Evolutionary conservation across 2,113 vertebrate species (phyloP).

Genomic region (Furnarius figulus): DNA sequence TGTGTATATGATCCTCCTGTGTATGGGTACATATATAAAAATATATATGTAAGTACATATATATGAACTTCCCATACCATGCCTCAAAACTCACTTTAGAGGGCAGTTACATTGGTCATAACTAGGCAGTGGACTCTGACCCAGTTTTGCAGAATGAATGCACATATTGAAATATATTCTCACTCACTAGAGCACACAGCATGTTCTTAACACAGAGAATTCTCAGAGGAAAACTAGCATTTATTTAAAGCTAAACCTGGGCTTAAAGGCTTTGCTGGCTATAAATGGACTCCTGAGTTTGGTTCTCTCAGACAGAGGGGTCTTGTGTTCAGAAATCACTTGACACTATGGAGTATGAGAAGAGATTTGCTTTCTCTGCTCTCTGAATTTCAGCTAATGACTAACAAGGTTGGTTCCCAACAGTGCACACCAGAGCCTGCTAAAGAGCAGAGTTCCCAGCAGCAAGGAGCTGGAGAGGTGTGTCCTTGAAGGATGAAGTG

Average conservation of each 20-base stretch:
- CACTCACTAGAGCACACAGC: not conserved
- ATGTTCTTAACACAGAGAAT: not conserved
- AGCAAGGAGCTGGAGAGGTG: not conserved
- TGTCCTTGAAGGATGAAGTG: not conserved
- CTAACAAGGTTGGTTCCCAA: not conserved
- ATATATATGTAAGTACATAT: not conserved
- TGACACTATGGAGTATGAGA: not conserved
- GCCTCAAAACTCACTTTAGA: not conserved
- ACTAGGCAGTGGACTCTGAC: not conserved
- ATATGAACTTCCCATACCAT: not conserved
- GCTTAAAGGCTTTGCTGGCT: slow-evolving; percentile 44
- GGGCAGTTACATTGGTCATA: not conserved
- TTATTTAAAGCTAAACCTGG: slow-evolving; percentile 40
- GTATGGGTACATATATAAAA: not conserved
- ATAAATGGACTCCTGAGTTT: not conserved
- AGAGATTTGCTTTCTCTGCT: not conserved
- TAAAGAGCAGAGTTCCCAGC: not conserved
- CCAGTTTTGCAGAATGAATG: not conserved
- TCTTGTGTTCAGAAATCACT: not conserved
- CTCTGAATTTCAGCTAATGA: not conserved
- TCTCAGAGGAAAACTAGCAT: slow-evolving; percentile 18
- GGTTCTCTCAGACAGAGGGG: not conserved
- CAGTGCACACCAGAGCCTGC: not conserved
- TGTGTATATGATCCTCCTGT: not conserved
- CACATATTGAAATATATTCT: not conserved